Evolutionary conservation across 2,797 vertebrate genomes (phyloP), one percentile per base, ranked within the genome.

Genomic region (Artibeus lituratus): DNA sequence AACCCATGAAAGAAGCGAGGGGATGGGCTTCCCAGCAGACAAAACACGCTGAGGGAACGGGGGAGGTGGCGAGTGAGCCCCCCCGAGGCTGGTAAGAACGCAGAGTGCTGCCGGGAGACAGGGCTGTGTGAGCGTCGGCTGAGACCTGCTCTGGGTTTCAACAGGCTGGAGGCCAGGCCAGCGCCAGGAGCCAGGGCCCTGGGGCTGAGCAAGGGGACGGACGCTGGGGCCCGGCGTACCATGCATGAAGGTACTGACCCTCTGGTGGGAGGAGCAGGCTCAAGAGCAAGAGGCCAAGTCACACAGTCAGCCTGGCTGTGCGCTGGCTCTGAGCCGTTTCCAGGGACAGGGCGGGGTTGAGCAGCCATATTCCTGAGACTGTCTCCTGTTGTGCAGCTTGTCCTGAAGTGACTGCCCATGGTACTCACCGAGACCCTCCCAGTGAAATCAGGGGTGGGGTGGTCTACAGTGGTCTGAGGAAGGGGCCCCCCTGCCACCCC

Each of bases 201-300:
- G 1, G 2, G 26, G 51, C 69, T 3, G 26, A 5, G 24, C 5
- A 10, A 44, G 47, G 7, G 35, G 29, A 42, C 7, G 35, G 29
- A 42, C 7, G 0, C 7, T 0, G 0, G 26, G 24, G n/a, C 47
- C 74, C 2, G 42, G 24, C 0, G 11, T 10, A 12, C 19, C 1
- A 0, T 7, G 57, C 44, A 29, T 32, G 47, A 22, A 62, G 83
- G 59, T 19, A 3, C 32, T n/a, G 67, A 57, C 10, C 29, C 32
- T 39, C 7, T 2, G 4, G 49, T 0, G 2, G 53, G 35, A 39
- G 55, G 10, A 0, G 22, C 32, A 49, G 81, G 6, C 21, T 0
- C 37, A 10, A 32, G 73, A 26, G 37, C 59, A 78, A 57, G 39
- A 65, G 57, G 53, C 49, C 10, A 0, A 32, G 55, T 19, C 24